These are phyloP conservation scores for Drosophila dives DNA, from an alignment of 2,888 invertebrate species.

Conservation along the genomic window DNA sequence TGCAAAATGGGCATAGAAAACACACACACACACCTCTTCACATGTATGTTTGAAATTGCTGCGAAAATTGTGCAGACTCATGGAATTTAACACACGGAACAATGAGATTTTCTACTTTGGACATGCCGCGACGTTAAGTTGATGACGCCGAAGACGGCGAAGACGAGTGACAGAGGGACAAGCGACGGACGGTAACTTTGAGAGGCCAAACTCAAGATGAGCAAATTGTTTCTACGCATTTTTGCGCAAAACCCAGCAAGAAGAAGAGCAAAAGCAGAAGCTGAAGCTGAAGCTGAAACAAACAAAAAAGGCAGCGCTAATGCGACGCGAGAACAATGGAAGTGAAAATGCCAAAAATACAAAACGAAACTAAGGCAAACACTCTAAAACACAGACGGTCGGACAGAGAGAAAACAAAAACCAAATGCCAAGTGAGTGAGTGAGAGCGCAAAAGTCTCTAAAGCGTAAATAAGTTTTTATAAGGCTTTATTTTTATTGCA, in stretches of 20 bases:
- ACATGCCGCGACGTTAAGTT: constrained; percentile 38
- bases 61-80: constrained; percentile 68
- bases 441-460: constrained; percentile 34
- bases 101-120: constrained; percentile 70
- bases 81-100: constrained; percentile 66
- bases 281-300: constrained; percentile 22
- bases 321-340: constrained; percentile 62
- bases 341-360: constrained; percentile 62
- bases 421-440: constrained; percentile 15
- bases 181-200: constrained; percentile 29
- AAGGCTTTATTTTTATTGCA: constrained; percentile 65
- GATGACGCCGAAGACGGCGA: constrained; percentile 16
- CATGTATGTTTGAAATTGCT: constrained; percentile 38
- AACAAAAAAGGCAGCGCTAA: constrained; percentile 48
- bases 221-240: constrained; percentile 63
- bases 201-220: constrained; percentile 44
- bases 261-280: constrained; percentile 18
- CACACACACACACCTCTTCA: not conserved
- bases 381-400: not conserved
- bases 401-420: constrained; percentile 16
- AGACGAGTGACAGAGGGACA: not conserved
- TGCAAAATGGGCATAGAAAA: not conserved
- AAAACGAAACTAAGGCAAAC: constrained; percentile 52
- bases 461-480: constrained; percentile 64
- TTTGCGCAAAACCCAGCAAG: constrained; percentile 40